phyloP scores from a whole-genome alignment of 2,113 vertebrate genomes.

The Cyphotilapia sp. region DNA sequence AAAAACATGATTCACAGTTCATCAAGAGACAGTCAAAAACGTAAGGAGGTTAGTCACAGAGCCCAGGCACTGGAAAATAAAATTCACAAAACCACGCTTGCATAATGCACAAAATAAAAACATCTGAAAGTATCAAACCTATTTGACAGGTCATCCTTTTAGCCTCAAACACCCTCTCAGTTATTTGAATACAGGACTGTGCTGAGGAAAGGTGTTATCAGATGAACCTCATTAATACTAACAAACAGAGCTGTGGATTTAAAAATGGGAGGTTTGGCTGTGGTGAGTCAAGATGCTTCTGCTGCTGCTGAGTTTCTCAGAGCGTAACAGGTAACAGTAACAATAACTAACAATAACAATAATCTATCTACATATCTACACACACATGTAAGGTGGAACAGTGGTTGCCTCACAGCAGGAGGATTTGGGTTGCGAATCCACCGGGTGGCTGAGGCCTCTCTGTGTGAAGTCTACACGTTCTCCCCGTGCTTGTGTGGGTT shows the following conservation, averaged over 20 bases:
- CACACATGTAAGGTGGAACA: background rate
- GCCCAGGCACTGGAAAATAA: background rate
- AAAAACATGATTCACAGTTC: background rate
- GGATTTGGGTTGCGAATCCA: background rate
- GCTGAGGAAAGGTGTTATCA: background rate
- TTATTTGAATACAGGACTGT: background rate
- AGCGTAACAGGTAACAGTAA: slow-evolving; percentile 1
- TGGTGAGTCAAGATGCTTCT: slow-evolving; percentile 31
- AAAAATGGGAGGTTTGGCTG: background rate
- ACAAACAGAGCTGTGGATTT: slow-evolving; percentile 12
- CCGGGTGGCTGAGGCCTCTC: background rate
- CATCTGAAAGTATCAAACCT: background rate
- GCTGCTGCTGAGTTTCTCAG: background rate
- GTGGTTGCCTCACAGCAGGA: background rate
- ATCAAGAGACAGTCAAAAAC: background rate
- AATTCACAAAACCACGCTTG: background rate
- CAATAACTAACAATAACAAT: background rate
- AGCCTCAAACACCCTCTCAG: background rate
- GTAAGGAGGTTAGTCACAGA: background rate
- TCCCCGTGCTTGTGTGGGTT: background rate
- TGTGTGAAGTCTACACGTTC: background rate
- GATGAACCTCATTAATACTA: background rate
- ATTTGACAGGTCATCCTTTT: background rate
- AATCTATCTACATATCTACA: background rate
- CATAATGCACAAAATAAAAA: background rate